Evolutionary conservation across 2,113 vertebrate species (phyloP).

Genomic region (Cheirogaleus medius): DNA sequence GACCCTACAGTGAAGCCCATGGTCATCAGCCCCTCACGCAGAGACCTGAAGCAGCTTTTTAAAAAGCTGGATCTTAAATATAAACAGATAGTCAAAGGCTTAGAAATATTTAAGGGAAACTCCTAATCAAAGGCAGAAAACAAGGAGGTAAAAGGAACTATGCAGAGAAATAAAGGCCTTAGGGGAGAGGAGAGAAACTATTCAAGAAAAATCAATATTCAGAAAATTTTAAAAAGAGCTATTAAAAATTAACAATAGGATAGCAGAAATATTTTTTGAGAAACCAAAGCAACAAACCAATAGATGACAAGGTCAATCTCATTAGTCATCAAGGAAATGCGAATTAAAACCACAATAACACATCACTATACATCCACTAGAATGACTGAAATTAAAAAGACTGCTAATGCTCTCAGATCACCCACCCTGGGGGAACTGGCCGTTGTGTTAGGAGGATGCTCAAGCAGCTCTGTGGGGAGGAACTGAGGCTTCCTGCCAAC

Average conservation of each 20-base stretch:
- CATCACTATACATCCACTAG: background rate
- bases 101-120: background rate
- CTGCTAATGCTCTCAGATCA: background rate
- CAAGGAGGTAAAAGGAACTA: background rate
- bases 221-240: background rate
- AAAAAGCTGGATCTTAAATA: background rate
- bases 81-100: slow-evolving; percentile 8
- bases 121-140: slow-evolving; percentile 9
- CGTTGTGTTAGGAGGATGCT: background rate
- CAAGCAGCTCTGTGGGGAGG: rapidly evolving
- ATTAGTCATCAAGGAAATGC: background rate
- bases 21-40: background rate
- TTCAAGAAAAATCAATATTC: background rate
- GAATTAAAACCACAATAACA: background rate
- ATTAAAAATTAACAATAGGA: background rate
- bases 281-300: background rate
- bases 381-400: background rate
- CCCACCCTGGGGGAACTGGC: background rate
- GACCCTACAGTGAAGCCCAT: background rate
- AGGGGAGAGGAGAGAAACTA: background rate
- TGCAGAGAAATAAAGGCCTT: slow-evolving; percentile 3
- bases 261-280: background rate
- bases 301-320: background rate
- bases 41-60: background rate
- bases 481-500: background rate